Evolutionary conservation across 2,888 invertebrate genomes (phyloP).

Genomic region (Cephus nigrinus): DNA sequence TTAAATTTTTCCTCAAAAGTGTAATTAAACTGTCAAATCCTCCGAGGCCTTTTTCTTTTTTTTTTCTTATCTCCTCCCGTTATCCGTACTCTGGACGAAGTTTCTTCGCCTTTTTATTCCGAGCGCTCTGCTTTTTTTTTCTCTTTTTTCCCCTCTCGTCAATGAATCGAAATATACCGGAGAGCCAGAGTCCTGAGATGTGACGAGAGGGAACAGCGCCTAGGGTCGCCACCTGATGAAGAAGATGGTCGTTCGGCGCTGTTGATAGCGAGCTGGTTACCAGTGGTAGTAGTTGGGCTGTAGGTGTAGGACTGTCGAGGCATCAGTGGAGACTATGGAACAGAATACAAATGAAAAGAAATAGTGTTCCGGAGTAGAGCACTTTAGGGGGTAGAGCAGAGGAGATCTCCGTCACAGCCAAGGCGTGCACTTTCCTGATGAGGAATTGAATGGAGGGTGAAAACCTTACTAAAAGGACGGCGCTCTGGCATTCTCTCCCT

Average conservation of each 20-base stretch:
- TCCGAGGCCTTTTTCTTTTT: background rate
- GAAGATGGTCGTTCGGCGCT: background rate
- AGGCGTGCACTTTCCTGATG: constrained; percentile 45
- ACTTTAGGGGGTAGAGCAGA: constrained; percentile 31
- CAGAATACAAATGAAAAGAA: constrained; percentile 38
- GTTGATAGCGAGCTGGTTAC: background rate
- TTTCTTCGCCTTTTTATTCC: background rate
- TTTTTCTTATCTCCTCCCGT: background rate
- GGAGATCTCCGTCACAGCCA: constrained; percentile 24
- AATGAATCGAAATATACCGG: constrained; percentile 18
- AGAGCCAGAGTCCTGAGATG: constrained; percentile 7
- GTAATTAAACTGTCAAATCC: background rate
- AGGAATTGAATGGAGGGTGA: constrained; percentile 48
- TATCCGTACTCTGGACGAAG: background rate
- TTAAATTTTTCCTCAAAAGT: background rate
- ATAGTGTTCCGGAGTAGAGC: constrained; percentile 33
- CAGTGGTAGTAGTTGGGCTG: background rate
- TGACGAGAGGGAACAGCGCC: constrained; percentile 11
- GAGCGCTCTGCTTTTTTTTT: background rate
- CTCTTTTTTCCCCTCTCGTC: constrained; percentile 15
- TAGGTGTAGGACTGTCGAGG: background rate
- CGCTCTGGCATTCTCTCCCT: constrained; percentile 35
- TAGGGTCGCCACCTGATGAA: background rate
- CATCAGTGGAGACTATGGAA: constrained; percentile 10
- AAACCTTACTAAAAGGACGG: constrained; percentile 32